These are phyloP conservation scores for Lemur catta DNA, from an alignment of 2,797 vertebrate genomes.

Conservation along the genomic window DNA sequence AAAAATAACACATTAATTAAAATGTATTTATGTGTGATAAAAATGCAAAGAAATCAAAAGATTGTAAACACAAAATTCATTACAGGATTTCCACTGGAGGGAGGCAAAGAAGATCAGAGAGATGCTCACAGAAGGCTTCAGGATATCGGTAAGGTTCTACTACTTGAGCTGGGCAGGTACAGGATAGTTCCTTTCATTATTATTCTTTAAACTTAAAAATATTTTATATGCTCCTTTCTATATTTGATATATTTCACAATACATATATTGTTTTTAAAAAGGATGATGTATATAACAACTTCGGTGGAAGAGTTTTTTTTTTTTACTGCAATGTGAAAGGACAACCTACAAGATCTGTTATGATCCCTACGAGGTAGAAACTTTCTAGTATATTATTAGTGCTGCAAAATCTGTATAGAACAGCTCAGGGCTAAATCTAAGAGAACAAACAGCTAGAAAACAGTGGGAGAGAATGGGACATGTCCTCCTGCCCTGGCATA, in stretches of 20 bases:
- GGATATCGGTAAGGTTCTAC: neutral
- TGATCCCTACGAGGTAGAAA: neutral
- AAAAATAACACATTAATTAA: neutral
- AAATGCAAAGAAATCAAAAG: neutral
- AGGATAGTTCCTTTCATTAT: neutral
- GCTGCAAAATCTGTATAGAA: neutral
- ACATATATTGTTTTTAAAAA: neutral
- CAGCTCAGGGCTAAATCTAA: neutral
- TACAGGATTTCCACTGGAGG: neutral
- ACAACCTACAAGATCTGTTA: neutral
- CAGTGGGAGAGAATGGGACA: neutral
- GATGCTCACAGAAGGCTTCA: neutral
- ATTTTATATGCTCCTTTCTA: neutral
- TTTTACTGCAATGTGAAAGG: neutral
- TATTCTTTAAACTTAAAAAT: slow-evolving; percentile 1
- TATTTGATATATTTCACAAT: neutral
- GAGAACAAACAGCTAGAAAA: neutral
- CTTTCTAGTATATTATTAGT: neutral
- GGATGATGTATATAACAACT: neutral
- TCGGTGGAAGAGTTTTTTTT: neutral
- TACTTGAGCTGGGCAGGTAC: neutral
- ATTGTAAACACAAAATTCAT: neutral
- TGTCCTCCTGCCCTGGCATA: neutral
- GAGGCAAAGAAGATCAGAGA: neutral
- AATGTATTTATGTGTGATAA: neutral